A percentile compares a stretch with the other conserved stretches of the same genome.
These are phyloP conservation scores for Tangara arthus DNA, from an alignment of 2,797 vertebrate genomes.

Conservation along the genomic window DNA sequence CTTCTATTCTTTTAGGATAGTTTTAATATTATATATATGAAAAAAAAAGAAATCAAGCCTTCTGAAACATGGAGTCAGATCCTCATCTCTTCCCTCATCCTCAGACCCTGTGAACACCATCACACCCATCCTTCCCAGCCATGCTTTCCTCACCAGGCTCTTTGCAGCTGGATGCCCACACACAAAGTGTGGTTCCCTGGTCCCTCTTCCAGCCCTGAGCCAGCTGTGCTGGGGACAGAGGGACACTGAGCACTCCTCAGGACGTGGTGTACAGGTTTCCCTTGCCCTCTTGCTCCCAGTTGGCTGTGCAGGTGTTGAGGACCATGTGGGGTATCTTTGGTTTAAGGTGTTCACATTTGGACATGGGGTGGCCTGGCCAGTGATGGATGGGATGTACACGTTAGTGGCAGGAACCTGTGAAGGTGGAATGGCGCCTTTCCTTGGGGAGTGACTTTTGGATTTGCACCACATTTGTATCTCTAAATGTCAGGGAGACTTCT, in stretches of 20 bases:
- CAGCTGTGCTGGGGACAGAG: not conserved
- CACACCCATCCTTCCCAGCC: rapidly evolving
- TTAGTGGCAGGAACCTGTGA: not conserved
- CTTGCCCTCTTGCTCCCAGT: rapidly evolving
- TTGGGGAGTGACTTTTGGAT: not conserved
- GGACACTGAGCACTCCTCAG: not conserved
- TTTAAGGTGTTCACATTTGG: rapidly evolving
- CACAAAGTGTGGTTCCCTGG: not conserved
- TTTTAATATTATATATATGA: no score
- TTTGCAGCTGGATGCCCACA: not conserved
- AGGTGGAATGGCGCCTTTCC: not conserved
- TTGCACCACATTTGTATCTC: not conserved
- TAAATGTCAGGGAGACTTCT: not conserved
- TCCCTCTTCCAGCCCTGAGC: not conserved
- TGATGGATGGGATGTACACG: rapidly evolving
- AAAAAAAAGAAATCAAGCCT: no score
- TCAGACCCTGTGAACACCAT: no score
- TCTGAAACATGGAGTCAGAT: no score
- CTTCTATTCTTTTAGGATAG: no score
- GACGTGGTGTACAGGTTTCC: rapidly evolving
- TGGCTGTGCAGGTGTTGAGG: not conserved
- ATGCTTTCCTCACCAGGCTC: rapidly evolving
- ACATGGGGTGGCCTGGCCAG: not conserved
- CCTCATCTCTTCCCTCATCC: no score
- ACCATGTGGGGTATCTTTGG: not conserved